phyloP scores from a whole-genome alignment of 2,888 invertebrate species.

The Melinaea marsaeus region DNA sequence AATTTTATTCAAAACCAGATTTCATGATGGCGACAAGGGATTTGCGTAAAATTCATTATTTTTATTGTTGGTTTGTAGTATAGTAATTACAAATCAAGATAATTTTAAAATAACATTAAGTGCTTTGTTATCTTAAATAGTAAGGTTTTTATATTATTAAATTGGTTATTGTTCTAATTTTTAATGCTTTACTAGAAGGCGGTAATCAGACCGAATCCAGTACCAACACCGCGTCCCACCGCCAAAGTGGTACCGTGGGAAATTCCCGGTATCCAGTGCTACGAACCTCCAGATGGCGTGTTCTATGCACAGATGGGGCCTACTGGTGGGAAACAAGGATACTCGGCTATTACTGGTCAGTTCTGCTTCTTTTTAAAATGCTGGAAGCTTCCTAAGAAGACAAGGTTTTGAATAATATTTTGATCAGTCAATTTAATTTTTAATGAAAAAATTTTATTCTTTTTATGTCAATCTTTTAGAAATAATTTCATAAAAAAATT shows the following conservation, averaged over 20 bases:
- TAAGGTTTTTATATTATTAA: too few species aligned
- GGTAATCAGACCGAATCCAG: slow-evolving; percentile 57
- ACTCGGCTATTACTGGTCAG: slow-evolving; percentile 90
- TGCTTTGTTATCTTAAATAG: too few species aligned
- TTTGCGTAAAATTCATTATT: not conserved
- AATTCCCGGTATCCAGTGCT: slow-evolving; percentile 92
- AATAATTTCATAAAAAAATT: too few species aligned
- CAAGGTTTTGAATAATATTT: too few species aligned
- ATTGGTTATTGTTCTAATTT: too few species aligned
- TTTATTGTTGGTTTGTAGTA: not conserved
- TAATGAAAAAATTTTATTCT: too few species aligned
- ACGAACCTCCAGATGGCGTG: slow-evolving; percentile 93
- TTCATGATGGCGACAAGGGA: not conserved
- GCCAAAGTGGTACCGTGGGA: slow-evolving; percentile 84
- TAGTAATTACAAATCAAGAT: not conserved
- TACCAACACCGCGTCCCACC: slow-evolving; percentile 80
- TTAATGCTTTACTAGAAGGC: slow-evolving; percentile 32
- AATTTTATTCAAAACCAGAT: not conserved
- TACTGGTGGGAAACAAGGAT: slow-evolving; percentile 93
- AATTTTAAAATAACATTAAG: too few species aligned
- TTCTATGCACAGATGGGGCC: slow-evolving; percentile 96
- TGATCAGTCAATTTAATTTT: too few species aligned
- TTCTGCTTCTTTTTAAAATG: not conserved
- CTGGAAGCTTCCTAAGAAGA: not conserved
- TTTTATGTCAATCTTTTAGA: slow-evolving; percentile 3